Conservation (phyloP, 2,113 vertebrate species). For the Nothobranchius furzeri region DNA sequence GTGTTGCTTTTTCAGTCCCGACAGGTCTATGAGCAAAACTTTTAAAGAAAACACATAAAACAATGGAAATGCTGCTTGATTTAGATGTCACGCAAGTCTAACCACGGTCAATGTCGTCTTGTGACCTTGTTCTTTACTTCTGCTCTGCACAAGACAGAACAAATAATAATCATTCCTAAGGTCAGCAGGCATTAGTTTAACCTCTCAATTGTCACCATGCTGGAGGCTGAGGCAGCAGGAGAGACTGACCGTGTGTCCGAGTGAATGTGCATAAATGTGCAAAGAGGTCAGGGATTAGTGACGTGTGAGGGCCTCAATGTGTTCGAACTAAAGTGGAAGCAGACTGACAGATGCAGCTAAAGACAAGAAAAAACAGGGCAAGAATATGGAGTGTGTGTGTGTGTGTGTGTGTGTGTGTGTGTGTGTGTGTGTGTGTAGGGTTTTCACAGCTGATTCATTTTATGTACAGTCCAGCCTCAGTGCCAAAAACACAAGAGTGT, state of each 20-base stretch:
- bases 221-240: constrained; percentile 33
- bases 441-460: constrained; percentile 68
- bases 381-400: not conserved
- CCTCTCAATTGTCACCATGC: constrained; percentile 70
- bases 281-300: constrained; percentile 37
- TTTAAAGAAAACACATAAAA: constrained; percentile 3
- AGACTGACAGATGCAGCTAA: not conserved
- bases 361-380: constrained; percentile 1
- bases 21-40: not conserved
- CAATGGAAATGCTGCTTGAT: not conserved
- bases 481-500: constrained; percentile 62
- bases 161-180: constrained; percentile 49
- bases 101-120: constrained; percentile 4
- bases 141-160: constrained; percentile 29
- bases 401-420: not conserved
- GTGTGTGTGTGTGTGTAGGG: constrained; percentile 32
- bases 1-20: constrained; percentile 24
- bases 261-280: constrained; percentile 38
- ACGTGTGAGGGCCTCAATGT: constrained; percentile 29
- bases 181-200: constrained; percentile 66
- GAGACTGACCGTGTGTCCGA: constrained; percentile 42
- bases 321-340: constrained; percentile 13
- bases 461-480: constrained; percentile 49
- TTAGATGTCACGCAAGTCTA: constrained; percentile 8
- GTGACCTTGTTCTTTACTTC: constrained; percentile 24